These are phyloP conservation scores for Hoplodrina ambigua DNA, from an alignment of 2,888 invertebrate genomes.

Conservation along the genomic window DNA sequence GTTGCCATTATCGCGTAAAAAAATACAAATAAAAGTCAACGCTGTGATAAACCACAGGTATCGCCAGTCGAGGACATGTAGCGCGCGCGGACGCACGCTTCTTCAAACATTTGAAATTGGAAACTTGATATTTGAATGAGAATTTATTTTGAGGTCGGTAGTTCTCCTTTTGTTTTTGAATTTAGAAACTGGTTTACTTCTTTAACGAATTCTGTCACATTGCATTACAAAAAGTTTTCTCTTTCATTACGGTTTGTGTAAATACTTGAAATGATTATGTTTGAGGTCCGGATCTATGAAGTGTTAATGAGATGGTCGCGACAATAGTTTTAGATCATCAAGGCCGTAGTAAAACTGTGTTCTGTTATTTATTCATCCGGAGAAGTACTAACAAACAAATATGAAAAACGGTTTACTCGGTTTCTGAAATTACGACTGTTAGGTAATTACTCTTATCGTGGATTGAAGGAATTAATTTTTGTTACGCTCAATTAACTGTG, in stretches of 20 bases:
- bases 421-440: conserved; percentile 29
- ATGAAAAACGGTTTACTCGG: conserved; percentile 5
- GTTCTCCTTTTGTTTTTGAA: conserved; percentile 9
- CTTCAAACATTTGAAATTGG: conserved; percentile 3
- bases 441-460: conserved; percentile 47
- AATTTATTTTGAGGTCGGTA: conserved; percentile 20
- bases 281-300: conserved; percentile 40
- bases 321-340: conserved; percentile 50
- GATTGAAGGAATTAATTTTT: conserved; percentile 22
- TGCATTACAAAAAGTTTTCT: not conserved
- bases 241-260: conserved; percentile 15
- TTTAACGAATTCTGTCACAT: not conserved
- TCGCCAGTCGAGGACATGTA: conserved; percentile 54
- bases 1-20: conserved; percentile 78
- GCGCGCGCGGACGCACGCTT: conserved; percentile 56
- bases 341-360: conserved; percentile 36
- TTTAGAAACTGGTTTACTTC: not conserved
- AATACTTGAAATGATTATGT: conserved; percentile 33
- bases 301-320: conserved; percentile 59
- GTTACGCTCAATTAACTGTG: conserved; percentile 12
- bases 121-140: conserved; percentile 37
- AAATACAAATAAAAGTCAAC: conserved; percentile 78
- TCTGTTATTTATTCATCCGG: conserved; percentile 14
- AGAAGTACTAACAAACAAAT: conserved; percentile 1
- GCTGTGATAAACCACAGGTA: conserved; percentile 65